Evolutionary conservation across 2,113 vertebrate genomes (phyloP), one percentile per base, ranked within the genome.

Genomic region (Solea senegalensis): DNA sequence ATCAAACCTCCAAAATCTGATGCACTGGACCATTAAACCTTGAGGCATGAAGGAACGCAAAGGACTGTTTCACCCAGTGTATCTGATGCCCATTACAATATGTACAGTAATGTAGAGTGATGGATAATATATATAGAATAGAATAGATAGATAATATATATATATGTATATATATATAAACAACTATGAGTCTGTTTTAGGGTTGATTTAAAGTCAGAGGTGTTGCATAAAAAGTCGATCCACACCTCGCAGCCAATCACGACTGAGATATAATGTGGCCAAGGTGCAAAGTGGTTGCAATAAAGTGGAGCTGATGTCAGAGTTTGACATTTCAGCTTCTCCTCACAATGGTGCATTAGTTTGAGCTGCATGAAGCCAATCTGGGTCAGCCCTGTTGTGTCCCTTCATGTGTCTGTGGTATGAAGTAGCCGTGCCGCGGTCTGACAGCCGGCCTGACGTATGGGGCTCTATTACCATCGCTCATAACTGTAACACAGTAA

Each of bases 401-500:
- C 56, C 9, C 28, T 63, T 45, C 34, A 34, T 67, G 62, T 50
- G 56, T 52, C 39, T 80, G 60, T 48, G 61, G 71, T 69, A 50
- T 61, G 63, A 72, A 49, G 57, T 46, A 21, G 56, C 21, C 44
- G 45, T 61, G 48, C 59, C n/a, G 53, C 10, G 51, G 52, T 28
- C 63, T 76, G 77, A 78, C 80, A 78, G 61, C 9, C 3, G 62
- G 43, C 15, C 40, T 79, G 72, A 82, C 82, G 15, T 2, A 85
- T 70, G 44, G 73, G 41, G 28, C 49, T 53, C 26, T 45, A 55
- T 58, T 67, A 65, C 45, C 72, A 72, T 69, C 53, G 2, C 58
- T 85, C 80, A 76, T 74, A 77, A 76, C 71, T 46, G 28, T 50
- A 69, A 61, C 55, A 70, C 64, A 63, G 52, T 71, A 65, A 80